Percentiles rank a stretch among this genome's conserved stretches.
Evolutionary conservation across 1,140 invertebrate species (phyloP).

Genomic region (Monochamus saltuarius): DNA sequence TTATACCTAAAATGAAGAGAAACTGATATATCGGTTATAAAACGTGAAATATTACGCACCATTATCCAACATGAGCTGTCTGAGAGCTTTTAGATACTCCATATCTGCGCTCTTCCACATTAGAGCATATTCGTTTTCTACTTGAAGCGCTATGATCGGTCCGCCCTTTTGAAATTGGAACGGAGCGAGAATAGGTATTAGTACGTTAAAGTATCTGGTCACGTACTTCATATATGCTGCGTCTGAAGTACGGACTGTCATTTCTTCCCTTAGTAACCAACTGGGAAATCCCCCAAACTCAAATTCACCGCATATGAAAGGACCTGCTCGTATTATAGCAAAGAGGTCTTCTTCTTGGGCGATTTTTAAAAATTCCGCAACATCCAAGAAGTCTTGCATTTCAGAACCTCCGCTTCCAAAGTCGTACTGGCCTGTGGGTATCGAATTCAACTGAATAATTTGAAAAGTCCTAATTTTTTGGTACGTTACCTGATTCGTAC

Average conservation of each 20-base stretch:
- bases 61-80: conserved; percentile 45
- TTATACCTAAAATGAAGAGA: conserved; percentile 36
- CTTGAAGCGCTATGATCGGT: conserved; percentile 57
- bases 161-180: conserved; percentile 59
- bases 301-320: conserved; percentile 90
- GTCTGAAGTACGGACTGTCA: conserved; percentile 54
- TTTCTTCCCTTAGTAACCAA: conserved; percentile 37
- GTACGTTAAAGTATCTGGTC: conserved; percentile 53
- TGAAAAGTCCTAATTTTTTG: not conserved
- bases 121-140: conserved; percentile 62
- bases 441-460: not conserved
- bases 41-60: conserved; percentile 52
- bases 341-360: conserved; percentile 80
- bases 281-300: conserved; percentile 55
- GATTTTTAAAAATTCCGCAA: conserved; percentile 70
- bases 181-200: conserved; percentile 54
- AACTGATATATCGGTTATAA: conserved; percentile 2
- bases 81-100: conserved; percentile 53
- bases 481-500: conserved; percentile 49
- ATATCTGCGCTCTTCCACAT: conserved; percentile 24
- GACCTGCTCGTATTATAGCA: conserved; percentile 86
- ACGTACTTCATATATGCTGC: conserved; percentile 55
- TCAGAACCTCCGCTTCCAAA: conserved; percentile 71
- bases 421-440: conserved; percentile 53
- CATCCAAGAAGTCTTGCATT: conserved; percentile 59